Conservation (phyloP, 1,140 invertebrate species). For the Metaphire vulgaris region DNA sequence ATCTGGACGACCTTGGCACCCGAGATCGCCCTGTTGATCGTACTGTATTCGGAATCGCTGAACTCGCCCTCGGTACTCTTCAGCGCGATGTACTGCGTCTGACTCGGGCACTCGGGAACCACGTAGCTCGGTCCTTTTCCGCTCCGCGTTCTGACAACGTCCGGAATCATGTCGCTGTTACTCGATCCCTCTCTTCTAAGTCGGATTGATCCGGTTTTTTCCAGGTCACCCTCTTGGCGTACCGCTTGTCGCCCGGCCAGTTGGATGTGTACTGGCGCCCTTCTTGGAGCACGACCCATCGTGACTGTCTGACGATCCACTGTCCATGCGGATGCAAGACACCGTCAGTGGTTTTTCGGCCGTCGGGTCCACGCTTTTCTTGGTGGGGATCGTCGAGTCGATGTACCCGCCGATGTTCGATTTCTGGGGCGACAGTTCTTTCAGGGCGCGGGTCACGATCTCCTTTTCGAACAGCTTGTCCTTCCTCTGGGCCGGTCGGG, state of each 20-base stretch:
- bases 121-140: slow-evolving; percentile 1
- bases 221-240: background rate
- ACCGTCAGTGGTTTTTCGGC: slow-evolving; percentile 24
- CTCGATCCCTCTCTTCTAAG: background rate
- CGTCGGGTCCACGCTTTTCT: background rate
- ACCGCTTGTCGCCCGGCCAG: slow-evolving; percentile 10
- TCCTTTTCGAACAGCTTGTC: slow-evolving; percentile 18
- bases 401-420: background rate
- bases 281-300: slow-evolving; percentile 10
- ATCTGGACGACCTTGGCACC: slow-evolving; percentile 11
- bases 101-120: background rate
- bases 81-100: background rate
- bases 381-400: background rate
- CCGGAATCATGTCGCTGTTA: slow-evolving; percentile 24
- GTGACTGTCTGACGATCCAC: slow-evolving; percentile 8
- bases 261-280: slow-evolving; percentile 13
- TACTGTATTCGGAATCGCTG: slow-evolving; percentile 13
- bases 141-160: slow-evolving; percentile 19
- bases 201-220: slow-evolving; percentile 3
- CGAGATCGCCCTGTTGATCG: slow-evolving; percentile 19
- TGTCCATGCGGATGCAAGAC: slow-evolving; percentile 12
- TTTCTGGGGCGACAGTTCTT: background rate
- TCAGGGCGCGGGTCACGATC: background rate
- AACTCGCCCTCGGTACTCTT: background rate
- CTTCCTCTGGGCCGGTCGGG: background rate